phyloP scores from a whole-genome alignment of 2,113 vertebrate genomes.

The Zosterops borbonicus region DNA sequence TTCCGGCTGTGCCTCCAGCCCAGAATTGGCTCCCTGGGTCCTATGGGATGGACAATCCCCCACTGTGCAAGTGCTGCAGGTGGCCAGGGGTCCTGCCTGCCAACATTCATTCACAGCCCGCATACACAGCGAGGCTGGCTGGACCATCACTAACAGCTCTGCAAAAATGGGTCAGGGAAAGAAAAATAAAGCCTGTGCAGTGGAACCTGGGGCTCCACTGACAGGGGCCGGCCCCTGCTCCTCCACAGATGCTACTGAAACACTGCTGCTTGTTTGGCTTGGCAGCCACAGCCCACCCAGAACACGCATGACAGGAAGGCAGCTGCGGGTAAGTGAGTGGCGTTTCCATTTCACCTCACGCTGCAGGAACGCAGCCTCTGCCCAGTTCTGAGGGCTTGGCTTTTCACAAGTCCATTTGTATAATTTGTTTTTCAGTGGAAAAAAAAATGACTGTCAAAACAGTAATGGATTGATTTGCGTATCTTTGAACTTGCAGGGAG shows the following conservation, averaged over 20 bases:
- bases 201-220: slow-evolving; percentile 74
- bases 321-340: slow-evolving; percentile 75
- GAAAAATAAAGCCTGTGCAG: slow-evolving; percentile 80
- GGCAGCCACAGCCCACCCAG: not conserved
- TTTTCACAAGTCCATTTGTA: slow-evolving; percentile 55
- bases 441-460: slow-evolving; percentile 34
- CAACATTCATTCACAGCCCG: not conserved
- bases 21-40: not conserved
- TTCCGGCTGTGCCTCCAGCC: not conserved
- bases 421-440: slow-evolving; percentile 54
- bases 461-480: slow-evolving; percentile 15
- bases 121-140: slow-evolving; percentile 70
- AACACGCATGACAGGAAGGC: not conserved
- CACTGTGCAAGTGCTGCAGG: slow-evolving; percentile 82
- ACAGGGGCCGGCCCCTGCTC: slow-evolving; percentile 50
- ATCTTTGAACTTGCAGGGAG: slow-evolving; percentile 31
- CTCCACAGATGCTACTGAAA: slow-evolving; percentile 77
- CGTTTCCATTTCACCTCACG: slow-evolving; percentile 35
- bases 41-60: slow-evolving; percentile 76
- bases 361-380: slow-evolving; percentile 54
- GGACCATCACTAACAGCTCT: slow-evolving; percentile 81
- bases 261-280: slow-evolving; percentile 81
- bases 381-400: slow-evolving; percentile 17
- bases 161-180: slow-evolving; percentile 84
- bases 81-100: slow-evolving; percentile 82